A percentile compares a stretch with the other conserved stretches of the same genome.
phyloP scores from a whole-genome alignment of 1,140 invertebrate species.

The Ceratosolen solmsi region DNA sequence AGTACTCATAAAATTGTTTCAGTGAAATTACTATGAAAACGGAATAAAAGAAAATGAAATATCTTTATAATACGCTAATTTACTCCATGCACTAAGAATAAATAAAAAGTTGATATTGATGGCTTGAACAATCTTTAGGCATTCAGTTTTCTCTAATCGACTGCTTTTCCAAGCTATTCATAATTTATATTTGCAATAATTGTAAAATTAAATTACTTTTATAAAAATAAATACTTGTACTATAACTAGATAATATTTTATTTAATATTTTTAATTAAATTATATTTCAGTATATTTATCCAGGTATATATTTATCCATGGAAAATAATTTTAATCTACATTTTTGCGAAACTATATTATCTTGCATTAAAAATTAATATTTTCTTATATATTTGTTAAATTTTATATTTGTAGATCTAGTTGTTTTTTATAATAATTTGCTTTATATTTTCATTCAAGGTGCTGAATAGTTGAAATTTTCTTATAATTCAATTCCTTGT shows the following conservation, averaged over 20 bases:
- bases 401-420: too few relatives aligned
- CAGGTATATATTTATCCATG: too few relatives aligned
- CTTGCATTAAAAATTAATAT: too few relatives aligned
- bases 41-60: neutral
- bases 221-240: too few relatives aligned
- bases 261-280: neutral
- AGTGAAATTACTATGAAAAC: neutral
- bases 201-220: neutral
- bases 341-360: too few relatives aligned
- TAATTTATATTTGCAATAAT: neutral
- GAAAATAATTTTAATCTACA: too few relatives aligned
- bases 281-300: neutral
- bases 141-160: neutral
- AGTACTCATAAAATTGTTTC: neutral
- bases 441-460: too few relatives aligned
- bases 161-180: neutral
- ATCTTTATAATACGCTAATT: neutral
- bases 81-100: neutral
- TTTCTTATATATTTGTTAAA: too few relatives aligned
- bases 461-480: too few relatives aligned
- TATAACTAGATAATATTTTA: too few relatives aligned
- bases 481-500: too few relatives aligned
- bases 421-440: too few relatives aligned
- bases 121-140: neutral
- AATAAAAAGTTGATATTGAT: neutral